Evolutionary conservation across 2,797 vertebrate genomes (phyloP), one percentile per base, ranked within the genome.

Genomic region (Paramormyrops hopkinsi): DNA sequence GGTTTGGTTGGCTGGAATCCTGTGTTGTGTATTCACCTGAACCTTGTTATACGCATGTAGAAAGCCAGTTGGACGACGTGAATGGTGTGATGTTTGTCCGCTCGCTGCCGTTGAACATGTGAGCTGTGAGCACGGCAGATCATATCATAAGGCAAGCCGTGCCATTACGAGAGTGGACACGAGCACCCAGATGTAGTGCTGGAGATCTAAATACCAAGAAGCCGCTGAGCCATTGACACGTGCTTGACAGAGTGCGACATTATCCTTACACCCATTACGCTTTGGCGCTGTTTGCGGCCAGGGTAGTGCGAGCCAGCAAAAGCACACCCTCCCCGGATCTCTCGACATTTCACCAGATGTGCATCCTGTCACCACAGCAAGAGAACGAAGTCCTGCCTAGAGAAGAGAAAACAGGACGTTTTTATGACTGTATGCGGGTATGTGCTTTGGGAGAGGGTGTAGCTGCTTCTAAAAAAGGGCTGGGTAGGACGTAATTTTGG

Each of bases 341-440:
- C 48, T 41, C 73, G 62, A 86, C 89, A 86, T 89, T 86, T 89
- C 89, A 86, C 56, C 89, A 86, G 62, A 86, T 76, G 89, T 29
- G 17, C 44, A 44, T 48, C 44, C 46, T 48, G 84, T 76, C 25
- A 46, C 46, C 29, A 46, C 46, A 33, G 88, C 33, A n/a, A 53
- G 19, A 59, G 19, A 86, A 19, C 22, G 4, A 54, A 85, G 82
- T 84, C 22, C 50, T 33, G 33, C 22, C n/a, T 86, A n/a, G 17
- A 50, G 46, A 25, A 84, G 48, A 33, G 83, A 51, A 22, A 29
- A 6, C 9, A 19, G 46, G 11, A 29, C 11, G 25, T 86, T 29
- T 86, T 53, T 41, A 79, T 86, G 82, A 5, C 8, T 48, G 48
- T 1, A 9, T 84, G 83, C 11, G 46, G 48, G 7, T 84, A 12